These are phyloP conservation scores for Hydraecia micacea DNA, from an alignment of 2,888 invertebrate genomes.

Conservation along the genomic window DNA sequence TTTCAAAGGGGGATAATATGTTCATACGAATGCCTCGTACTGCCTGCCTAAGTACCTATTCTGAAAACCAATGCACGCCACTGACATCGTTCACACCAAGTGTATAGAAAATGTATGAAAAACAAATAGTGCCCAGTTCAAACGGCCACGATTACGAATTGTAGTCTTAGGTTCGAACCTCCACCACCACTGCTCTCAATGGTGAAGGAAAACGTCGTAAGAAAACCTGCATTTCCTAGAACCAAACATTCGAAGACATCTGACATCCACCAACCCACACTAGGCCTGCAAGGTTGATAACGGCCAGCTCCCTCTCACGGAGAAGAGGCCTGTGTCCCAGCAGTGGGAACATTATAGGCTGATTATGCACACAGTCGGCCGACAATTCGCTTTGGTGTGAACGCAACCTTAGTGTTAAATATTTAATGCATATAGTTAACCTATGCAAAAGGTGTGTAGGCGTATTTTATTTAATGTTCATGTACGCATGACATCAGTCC, in stretches of 20 bases:
- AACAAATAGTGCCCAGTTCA: neutral
- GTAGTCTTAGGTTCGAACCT: neutral
- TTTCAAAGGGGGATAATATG: too few species aligned
- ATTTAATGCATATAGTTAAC: neutral
- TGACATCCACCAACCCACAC: neutral
- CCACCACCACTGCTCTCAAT: neutral
- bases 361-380: neutral
- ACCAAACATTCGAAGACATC: neutral
- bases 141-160: neutral
- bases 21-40: too few species aligned
- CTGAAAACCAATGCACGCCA: too few species aligned
- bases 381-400: neutral
- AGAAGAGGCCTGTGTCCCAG: neutral
- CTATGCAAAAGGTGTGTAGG: constrained; percentile 22
- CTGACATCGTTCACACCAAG: too few species aligned
- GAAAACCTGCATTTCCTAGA: neutral
- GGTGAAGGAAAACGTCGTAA: neutral
- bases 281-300: too few species aligned
- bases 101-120: neutral
- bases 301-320: neutral
- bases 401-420: neutral
- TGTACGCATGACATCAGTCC: constrained; percentile 25
- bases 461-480: constrained; percentile 16
- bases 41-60: too few species aligned
- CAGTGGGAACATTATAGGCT: neutral